Conservation (phyloP, 2,888 invertebrate species). For the Chloromyia formosa region DNA sequence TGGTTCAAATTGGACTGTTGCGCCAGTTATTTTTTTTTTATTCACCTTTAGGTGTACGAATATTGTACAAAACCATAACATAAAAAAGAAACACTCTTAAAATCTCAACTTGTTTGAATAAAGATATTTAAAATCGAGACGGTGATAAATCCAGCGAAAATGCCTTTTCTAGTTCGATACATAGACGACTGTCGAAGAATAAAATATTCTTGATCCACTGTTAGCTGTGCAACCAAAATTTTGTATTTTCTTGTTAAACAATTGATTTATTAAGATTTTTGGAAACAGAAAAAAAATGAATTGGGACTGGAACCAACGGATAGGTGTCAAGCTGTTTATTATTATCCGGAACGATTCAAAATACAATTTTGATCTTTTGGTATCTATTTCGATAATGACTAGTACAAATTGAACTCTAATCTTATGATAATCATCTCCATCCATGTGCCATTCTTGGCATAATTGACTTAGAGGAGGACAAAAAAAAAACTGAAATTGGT, state of each 20-base stretch:
- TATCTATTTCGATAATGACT: no score
- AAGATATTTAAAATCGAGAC: slow-evolving; percentile 15
- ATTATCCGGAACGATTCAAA: not conserved
- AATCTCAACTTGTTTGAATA: not conserved
- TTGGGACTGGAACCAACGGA: not conserved
- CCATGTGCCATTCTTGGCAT: no score
- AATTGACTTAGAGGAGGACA: no score
- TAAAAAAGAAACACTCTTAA: no score
- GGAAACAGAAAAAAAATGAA: no score
- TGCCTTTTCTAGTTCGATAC: not conserved
- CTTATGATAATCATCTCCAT: no score
- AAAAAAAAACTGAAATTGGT: not conserved
- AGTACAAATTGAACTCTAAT: no score
- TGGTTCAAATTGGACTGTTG: no score
- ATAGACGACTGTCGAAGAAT: not conserved
- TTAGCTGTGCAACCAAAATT: not conserved
- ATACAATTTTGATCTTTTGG: not conserved
- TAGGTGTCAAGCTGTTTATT: not conserved
- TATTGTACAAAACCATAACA: no score
- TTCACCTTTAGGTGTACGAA: no score
- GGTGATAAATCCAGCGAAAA: slow-evolving; percentile 16
- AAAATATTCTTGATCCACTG: not conserved
- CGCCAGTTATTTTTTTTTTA: no score
- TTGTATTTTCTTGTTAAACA: not conserved
- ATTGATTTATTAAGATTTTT: not conserved